Percentiles rank a stretch among this genome's conserved stretches.
These are phyloP conservation scores for Venturia canescens DNA, from an alignment of 1,140 invertebrate genomes.

Conservation along the genomic window DNA sequence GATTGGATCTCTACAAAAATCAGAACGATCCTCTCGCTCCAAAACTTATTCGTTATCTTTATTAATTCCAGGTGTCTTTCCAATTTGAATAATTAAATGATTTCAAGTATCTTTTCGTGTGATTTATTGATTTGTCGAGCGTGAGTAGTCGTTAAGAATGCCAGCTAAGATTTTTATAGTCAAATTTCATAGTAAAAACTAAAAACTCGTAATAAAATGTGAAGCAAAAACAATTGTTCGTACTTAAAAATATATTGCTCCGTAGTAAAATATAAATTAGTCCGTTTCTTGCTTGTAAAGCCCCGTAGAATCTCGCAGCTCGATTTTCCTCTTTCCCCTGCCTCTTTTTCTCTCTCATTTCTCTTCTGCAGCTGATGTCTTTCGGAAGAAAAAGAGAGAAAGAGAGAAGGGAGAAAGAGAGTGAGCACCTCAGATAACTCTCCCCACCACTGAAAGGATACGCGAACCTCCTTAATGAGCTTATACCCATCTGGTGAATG, in stretches of 20 bases:
- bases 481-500: constrained; percentile 24
- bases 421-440: constrained; percentile 14
- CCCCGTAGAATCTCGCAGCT: neutral
- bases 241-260: neutral
- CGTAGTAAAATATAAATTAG: constrained; percentile 4
- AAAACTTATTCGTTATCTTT: too few relatives aligned
- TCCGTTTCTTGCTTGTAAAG: neutral
- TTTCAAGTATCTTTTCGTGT: too few relatives aligned
- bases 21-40: too few relatives aligned
- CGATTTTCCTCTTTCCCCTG: neutral
- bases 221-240: neutral
- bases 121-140: too few relatives aligned
- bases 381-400: too few relatives aligned
- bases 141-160: too few relatives aligned
- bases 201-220: neutral
- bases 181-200: too few relatives aligned
- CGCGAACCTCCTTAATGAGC: constrained; percentile 21
- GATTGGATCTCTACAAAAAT: neutral
- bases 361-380: neutral
- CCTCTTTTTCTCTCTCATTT: constrained; percentile 1
- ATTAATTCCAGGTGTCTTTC: too few relatives aligned
- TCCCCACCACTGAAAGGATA: constrained; percentile 1
- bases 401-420: neutral
- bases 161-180: neutral
- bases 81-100: too few relatives aligned